phyloP scores from a whole-genome alignment of 2,797 vertebrate species.

The Arrhamphus sclerolepis region DNA sequence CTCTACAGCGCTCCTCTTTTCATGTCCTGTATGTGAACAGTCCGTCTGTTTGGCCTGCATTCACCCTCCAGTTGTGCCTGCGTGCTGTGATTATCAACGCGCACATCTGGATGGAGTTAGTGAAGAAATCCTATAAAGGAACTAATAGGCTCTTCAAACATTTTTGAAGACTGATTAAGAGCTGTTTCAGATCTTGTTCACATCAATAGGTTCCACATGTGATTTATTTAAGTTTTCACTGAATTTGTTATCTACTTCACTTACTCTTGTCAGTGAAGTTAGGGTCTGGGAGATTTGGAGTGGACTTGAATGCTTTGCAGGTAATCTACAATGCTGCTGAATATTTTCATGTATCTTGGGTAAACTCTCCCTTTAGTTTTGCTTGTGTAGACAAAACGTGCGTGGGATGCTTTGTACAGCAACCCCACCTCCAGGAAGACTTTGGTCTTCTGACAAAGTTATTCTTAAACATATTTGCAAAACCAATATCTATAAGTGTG shows the following conservation, averaged over 20 bases:
- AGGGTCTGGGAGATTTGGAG: slow-evolving; percentile 1
- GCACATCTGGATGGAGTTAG: slow-evolving; percentile 81
- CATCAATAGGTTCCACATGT: slow-evolving; percentile 76
- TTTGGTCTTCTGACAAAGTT: not conserved
- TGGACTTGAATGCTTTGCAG: slow-evolving; percentile 4
- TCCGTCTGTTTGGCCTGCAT: slow-evolving; percentile 39
- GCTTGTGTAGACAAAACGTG: not conserved
- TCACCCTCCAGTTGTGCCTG: slow-evolving; percentile 68
- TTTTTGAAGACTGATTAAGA: slow-evolving; percentile 79
- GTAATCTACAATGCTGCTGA: slow-evolving; percentile 11
- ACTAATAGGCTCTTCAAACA: slow-evolving; percentile 73
- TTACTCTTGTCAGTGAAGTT: slow-evolving; percentile 29
- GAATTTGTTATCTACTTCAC: slow-evolving; percentile 53
- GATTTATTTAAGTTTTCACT: slow-evolving; percentile 64
- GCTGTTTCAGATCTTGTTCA: slow-evolving; percentile 72
- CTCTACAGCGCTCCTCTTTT: slow-evolving; percentile 26
- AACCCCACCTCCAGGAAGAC: too few relatives aligned
- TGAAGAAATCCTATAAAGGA: slow-evolving; percentile 77
- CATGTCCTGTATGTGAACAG: slow-evolving; percentile 30
- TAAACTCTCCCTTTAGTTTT: slow-evolving; percentile 12
- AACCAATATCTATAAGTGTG: not conserved
- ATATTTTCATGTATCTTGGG: slow-evolving; percentile 37
- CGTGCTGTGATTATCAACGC: slow-evolving; percentile 70
- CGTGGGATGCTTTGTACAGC: not conserved
- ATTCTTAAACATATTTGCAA: slow-evolving; percentile 6